A percentile compares a stretch with the other conserved stretches of the same genome.
Evolutionary conservation across 2,888 invertebrate species (phyloP).

Genomic region (Callosobruchus maculatus): DNA sequence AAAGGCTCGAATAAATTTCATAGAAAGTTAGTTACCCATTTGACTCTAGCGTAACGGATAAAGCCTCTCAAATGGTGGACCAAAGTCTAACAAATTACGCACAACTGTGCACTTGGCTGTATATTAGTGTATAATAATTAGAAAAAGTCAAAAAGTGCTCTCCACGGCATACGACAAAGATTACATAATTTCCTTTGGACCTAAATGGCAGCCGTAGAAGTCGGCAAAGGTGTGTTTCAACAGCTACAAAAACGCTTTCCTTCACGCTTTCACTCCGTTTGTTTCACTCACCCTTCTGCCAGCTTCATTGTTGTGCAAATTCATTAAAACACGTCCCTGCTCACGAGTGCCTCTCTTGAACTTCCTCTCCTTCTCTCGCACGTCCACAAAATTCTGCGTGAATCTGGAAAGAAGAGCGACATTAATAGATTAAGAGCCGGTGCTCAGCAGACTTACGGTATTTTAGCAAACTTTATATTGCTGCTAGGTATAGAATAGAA

Average conservation of each 20-base stretch:
- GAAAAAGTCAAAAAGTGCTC: too few relatives aligned
- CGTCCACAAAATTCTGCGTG: conserved; percentile 91
- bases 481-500: too few relatives aligned
- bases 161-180: neutral
- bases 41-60: too few relatives aligned
- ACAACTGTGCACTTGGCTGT: too few relatives aligned
- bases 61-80: too few relatives aligned
- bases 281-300: conserved; percentile 73
- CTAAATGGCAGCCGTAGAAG: neutral
- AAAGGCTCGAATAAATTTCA: too few relatives aligned
- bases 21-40: too few relatives aligned
- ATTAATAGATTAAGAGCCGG: too few relatives aligned
- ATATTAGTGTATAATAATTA: too few relatives aligned
- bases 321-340: conserved; percentile 88
- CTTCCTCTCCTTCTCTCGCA: conserved; percentile 84
- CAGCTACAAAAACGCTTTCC: neutral
- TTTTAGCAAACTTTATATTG: too few relatives aligned
- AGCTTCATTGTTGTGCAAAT: conserved; percentile 97
- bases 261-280: neutral
- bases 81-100: too few relatives aligned
- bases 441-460: too few relatives aligned
- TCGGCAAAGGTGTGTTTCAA: neutral
- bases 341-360: conserved; percentile 78
- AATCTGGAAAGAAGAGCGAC: conserved; percentile 58
- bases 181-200: neutral